Base-by-base conservation (phyloP, 1,140 invertebrate species). In the Dryas iulia region DNA sequence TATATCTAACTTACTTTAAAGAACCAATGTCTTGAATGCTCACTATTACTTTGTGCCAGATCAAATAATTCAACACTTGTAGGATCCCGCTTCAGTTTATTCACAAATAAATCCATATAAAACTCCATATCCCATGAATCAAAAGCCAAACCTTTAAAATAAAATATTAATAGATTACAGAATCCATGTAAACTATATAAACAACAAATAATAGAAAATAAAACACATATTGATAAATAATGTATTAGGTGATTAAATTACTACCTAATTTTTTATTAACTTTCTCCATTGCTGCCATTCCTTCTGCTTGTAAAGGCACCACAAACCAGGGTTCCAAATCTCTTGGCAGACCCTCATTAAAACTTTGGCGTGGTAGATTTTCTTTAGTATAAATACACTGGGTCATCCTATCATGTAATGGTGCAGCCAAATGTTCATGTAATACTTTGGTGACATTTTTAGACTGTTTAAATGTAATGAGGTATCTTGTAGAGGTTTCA, bases 41-140 rank as follows among this genome's bases (percentile, higher is more conserved):
- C 97, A 90, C 97, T 98, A 86, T 99, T 99, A 14, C 98, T 98
- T 90, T 99, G 98, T n/a, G 98, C 98, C 58, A 99, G 94, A 93
- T 99, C 98, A 93, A 99, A 99, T 77, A 98, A 96, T 89, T 99
- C 98, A 0, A 99, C 98, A 87, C 97, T 99, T 0, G 98, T 99
- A 12, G 98, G 98, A 93, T 99, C 98, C 53, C 98, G 93, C 72
- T 97, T 96, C 0, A 98, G 89, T 74, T 96, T 96, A 58, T 95
- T 93, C 64, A 93, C 91, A 92, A 98, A 98, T 11, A 98, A 82
- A 72, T 97, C 92, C 39, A 95, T 96, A 77, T 98, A 98, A 82
- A 96, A 98, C 52, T 97, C 94, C 72, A 98, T 91, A 90, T 98
- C 97, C 94, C 96, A 97, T 54, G 96, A 93, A 84, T 97, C 97